Percentiles rank a stretch among this genome's conserved stretches.
These are phyloP conservation scores for Acanthopagrus latus DNA, from an alignment of 2,797 vertebrate genomes.

Conservation along the genomic window DNA sequence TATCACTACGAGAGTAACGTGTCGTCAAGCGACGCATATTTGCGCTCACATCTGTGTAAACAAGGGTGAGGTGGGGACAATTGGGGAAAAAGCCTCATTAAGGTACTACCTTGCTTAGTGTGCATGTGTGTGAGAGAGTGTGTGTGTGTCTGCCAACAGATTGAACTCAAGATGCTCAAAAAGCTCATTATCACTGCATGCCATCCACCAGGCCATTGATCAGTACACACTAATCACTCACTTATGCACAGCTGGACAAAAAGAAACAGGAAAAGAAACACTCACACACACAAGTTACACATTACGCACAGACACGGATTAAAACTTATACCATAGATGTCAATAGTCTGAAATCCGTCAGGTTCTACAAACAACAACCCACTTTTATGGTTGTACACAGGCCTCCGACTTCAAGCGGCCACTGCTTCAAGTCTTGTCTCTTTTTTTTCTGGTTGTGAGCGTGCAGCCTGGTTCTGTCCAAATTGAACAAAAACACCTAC, in stretches of 20 bases:
- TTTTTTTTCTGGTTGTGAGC: too few species aligned
- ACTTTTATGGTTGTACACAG: not conserved
- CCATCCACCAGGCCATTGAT: constrained; percentile 68
- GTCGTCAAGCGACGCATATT: constrained; percentile 35
- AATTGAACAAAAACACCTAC: too few species aligned
- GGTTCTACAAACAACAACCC: not conserved
- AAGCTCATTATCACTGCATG: constrained; percentile 76
- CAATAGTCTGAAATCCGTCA: not conserved
- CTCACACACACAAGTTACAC: not conserved
- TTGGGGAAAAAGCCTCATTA: constrained; percentile 47
- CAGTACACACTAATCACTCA: constrained; percentile 69
- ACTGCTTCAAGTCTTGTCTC: not conserved
- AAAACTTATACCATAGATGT: not conserved
- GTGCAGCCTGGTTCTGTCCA: too few species aligned
- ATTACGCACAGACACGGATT: not conserved
- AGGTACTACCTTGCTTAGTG: constrained; percentile 8
- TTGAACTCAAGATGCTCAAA: constrained; percentile 69
- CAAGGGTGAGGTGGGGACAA: constrained; percentile 44
- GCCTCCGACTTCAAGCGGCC: not conserved
- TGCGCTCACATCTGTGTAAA: constrained; percentile 55
- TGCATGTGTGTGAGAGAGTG: constrained; percentile 11
- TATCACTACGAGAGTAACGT: constrained; percentile 40
- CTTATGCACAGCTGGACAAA: constrained; percentile 48
- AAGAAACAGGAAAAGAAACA: constrained; percentile 4
- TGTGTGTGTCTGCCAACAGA: constrained; percentile 34